Conservation (phyloP, 2,797 vertebrate genomes). For the Dermochelys coriacea region DNA sequence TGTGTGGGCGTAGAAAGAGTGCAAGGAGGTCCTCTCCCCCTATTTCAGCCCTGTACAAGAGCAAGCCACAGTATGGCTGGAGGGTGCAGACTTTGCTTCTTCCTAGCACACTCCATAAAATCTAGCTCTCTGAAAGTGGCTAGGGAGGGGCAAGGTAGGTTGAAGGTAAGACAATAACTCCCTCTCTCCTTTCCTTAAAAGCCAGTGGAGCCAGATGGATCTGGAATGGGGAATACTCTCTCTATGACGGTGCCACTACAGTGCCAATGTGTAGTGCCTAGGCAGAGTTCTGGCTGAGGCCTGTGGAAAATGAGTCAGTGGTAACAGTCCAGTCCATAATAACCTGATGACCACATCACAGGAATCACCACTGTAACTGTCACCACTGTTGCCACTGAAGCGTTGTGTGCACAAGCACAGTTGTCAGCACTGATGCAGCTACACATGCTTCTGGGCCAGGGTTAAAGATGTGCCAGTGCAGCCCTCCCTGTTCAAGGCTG, state of each 20-base stretch:
- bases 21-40: conserved; percentile 4
- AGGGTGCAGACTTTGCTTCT: conserved; percentile 5
- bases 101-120: background rate
- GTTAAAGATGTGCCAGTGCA: background rate
- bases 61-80: background rate
- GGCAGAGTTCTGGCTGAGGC: background rate
- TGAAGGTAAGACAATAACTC: background rate
- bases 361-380: background rate
- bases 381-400: background rate
- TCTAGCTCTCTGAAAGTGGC: background rate
- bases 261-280: background rate
- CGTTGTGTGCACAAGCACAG: background rate
- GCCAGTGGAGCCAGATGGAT: background rate
- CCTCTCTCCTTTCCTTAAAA: background rate
- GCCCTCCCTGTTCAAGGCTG: background rate
- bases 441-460: background rate
- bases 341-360: background rate
- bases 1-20: background rate
- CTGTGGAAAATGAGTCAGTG: background rate
- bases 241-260: background rate
- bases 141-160: background rate
- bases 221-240: accelerated
- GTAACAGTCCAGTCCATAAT: background rate
- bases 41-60: background rate
- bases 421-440: background rate